Percentiles rank a stretch among this genome's conserved stretches.
phyloP scores from a whole-genome alignment of 2,113 vertebrate species.

The Sturnus vulgaris region DNA sequence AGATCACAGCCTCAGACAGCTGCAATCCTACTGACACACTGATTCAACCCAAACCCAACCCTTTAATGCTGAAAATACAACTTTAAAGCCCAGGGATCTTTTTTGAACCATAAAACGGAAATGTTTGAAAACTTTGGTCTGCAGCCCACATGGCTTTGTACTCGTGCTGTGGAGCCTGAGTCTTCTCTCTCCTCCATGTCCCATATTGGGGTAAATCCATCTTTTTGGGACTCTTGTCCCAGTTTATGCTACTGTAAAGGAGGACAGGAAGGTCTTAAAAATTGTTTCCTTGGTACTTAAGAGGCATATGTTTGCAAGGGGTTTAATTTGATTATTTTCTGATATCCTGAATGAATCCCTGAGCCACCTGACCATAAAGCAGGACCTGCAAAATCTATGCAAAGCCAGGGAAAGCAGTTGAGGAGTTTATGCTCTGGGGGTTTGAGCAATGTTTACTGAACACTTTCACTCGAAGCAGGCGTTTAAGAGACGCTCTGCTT shows the following conservation, averaged over 20 bases:
- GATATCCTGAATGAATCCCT: constrained; percentile 1
- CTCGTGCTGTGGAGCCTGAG: background rate
- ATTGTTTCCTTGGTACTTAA: background rate
- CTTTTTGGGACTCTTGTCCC: background rate
- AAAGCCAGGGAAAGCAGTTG: background rate
- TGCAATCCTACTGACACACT: background rate
- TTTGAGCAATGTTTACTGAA: constrained; percentile 32
- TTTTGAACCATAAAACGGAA: background rate
- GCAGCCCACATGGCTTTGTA: background rate
- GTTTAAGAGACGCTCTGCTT: constrained; percentile 16
- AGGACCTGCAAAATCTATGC: constrained; percentile 17
- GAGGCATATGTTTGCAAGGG: background rate
- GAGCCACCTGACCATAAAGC: constrained; percentile 5
- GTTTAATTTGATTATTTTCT: constrained; percentile 29
- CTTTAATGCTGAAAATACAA: background rate
- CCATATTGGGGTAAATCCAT: background rate
- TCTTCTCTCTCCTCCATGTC: background rate
- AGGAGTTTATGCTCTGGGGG: constrained; percentile 25
- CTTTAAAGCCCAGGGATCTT: background rate
- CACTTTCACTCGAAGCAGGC: constrained; percentile 32
- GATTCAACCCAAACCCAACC: background rate
- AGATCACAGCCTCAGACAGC: background rate
- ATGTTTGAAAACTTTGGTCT: background rate
- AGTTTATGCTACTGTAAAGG: background rate
- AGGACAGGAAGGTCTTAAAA: background rate